Evolutionary conservation across 2,797 vertebrate genomes (phyloP).

Genomic region (Hirundo rustica): DNA sequence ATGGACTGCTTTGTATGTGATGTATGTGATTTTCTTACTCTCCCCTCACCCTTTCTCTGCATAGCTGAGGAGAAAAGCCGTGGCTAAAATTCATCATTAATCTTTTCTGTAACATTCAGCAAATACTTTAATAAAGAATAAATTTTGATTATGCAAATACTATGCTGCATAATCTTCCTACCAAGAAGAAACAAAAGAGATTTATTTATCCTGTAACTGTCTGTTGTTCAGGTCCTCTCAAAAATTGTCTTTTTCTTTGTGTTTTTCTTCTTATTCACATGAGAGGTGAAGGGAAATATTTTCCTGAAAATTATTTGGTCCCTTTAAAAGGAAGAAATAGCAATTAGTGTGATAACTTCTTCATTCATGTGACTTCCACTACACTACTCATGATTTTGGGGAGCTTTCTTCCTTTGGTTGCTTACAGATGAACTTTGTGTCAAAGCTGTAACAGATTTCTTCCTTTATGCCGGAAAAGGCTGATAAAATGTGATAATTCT

Average conservation of each 20-base stretch:
- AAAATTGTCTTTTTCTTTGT: background rate
- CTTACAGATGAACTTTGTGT: background rate
- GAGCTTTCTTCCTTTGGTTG: background rate
- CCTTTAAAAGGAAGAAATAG: background rate
- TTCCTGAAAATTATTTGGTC: background rate
- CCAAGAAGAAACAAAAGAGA: background rate
- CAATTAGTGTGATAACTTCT: background rate
- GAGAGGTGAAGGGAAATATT: background rate
- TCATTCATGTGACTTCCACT: background rate
- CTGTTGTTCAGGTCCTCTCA: background rate
- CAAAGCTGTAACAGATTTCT: background rate
- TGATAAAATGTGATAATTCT: background rate
- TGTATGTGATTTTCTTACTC: background rate
- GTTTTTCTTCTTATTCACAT: background rate
- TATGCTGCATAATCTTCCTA: background rate
- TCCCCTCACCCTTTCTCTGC: background rate
- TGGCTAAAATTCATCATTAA: background rate
- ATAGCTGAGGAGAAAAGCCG: background rate
- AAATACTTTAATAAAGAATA: background rate
- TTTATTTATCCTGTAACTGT: background rate
- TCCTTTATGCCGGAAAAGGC: background rate
- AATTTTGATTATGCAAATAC: background rate
- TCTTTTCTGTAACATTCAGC: background rate
- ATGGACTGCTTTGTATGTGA: too few species aligned
- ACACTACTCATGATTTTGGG: background rate